Conservation (phyloP, 30 jellyfish, hydroid and myxozoan species). For the Pseudorhiza aurosa region DNA sequence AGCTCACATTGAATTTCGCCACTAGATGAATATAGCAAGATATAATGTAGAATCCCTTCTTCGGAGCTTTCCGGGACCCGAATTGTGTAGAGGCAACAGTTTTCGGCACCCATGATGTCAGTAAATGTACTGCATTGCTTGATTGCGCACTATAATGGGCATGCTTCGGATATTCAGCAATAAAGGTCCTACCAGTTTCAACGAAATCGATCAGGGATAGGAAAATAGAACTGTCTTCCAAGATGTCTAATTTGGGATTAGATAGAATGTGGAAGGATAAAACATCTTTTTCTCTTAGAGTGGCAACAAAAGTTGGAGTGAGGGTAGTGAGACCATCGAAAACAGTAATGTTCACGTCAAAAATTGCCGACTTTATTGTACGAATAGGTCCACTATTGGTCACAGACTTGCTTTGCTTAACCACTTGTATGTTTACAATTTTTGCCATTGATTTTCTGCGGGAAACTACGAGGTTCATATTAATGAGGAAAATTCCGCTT, state of each 20-base stretch:
- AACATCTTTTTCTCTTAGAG: conserved; percentile 36
- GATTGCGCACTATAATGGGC: neutral
- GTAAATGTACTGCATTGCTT: neutral
- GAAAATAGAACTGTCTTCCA: conserved; percentile 33
- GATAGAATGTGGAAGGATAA: conserved; percentile 34
- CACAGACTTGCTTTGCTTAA: neutral
- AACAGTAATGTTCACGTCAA: conserved; percentile 18
- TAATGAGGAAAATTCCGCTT: conserved; percentile 26
- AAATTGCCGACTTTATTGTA: neutral
- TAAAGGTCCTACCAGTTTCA: conserved; percentile 55
- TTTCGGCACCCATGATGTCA: conserved; percentile 28
- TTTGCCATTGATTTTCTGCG: neutral
- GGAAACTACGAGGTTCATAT: conserved; percentile 12
- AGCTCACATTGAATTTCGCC: neutral
- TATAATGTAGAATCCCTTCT: conserved; percentile 19
- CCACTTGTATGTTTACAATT: conserved; percentile 3
- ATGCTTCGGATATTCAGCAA: neutral
- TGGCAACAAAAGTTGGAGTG: conserved; percentile 23
- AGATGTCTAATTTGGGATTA: neutral
- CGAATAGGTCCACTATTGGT: neutral
- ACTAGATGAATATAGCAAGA: conserved; percentile 26
- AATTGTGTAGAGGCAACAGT: conserved; percentile 13
- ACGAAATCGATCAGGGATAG: conserved; percentile 51
- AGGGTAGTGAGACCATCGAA: neutral
- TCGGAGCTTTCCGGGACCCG: conserved; percentile 1